Conservation (phyloP, 2,113 vertebrate genomes). For the Chaenogobius annularis region DNA sequence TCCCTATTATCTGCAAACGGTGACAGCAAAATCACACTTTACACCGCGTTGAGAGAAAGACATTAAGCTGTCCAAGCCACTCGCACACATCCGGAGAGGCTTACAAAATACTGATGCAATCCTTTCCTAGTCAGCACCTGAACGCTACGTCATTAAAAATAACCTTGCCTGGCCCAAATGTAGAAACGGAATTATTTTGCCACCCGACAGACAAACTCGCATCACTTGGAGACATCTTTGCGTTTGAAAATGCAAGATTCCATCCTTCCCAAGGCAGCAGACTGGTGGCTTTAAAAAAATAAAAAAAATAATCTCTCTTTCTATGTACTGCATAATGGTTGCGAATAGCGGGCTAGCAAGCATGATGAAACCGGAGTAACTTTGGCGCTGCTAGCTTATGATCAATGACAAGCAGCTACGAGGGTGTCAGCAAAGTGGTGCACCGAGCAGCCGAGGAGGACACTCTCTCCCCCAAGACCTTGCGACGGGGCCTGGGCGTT, state of each 20-base stretch:
- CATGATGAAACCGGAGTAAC: slow-evolving; percentile 75
- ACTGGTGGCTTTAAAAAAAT: slow-evolving; percentile 27
- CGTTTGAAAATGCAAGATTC: slow-evolving; percentile 31
- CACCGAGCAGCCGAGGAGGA: slow-evolving; percentile 58
- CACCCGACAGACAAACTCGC: neutral
- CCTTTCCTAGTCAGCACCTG: neutral
- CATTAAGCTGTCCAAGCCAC: neutral
- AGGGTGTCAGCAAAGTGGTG: slow-evolving; percentile 66
- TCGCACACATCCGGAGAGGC: neutral
- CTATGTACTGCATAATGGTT: slow-evolving; percentile 63
- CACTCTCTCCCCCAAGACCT: slow-evolving; percentile 50
- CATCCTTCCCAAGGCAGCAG: slow-evolving; percentile 37
- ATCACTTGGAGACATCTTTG: slow-evolving; percentile 18
- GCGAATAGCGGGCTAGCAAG: slow-evolving; percentile 60
- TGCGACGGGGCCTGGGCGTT: slow-evolving; percentile 41
- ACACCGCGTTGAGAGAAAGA: neutral
- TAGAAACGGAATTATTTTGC: neutral
- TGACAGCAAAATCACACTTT: slow-evolving; percentile 8
- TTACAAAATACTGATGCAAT: slow-evolving; percentile 10
- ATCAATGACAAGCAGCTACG: slow-evolving; percentile 70
- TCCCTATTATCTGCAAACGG: neutral
- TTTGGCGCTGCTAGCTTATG: slow-evolving; percentile 57
- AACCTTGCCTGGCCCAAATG: neutral
- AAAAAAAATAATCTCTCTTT: slow-evolving; percentile 8
- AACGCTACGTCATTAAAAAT: slow-evolving; percentile 9